Base-by-base conservation (phyloP, 2,888 invertebrate species). In the Baccha elongata region DNA sequence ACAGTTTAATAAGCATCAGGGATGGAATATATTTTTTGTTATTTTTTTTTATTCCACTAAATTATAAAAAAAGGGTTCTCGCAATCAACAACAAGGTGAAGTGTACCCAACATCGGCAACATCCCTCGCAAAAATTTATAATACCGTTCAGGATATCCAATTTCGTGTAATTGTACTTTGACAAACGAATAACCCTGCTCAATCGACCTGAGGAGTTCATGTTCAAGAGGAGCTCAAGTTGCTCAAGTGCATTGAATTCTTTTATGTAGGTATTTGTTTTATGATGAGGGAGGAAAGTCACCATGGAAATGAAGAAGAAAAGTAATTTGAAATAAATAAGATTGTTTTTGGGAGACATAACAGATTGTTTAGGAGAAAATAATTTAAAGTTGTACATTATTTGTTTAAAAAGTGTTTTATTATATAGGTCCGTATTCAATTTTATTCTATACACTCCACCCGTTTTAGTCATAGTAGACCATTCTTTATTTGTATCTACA, bases 141-240 rank as follows among this genome's bases (percentile, higher is more conserved):
- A 65, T 76, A 65, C 50, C 71, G 52, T 60, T 81, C 53, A 76
- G 81, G 81, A 81, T 81, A 81, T 81, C 76, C 76, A 81, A 81
- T 81, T 81, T 81, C 76, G 52, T 55, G 53, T 81, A 81, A 81
- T 81, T 81, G 81, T 76, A 53, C 76, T 76, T 81, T 76, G 81
- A 81, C 76, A 81, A 81, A 67, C 42, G 81, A 76, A 67, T 76
- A 76, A 76, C 81, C 58, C 71, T 67, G 81, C 48, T 69, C 48
- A 81, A 76, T 81, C 76, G 71, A 76, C 60, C 60, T 15, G 48
- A 62, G 67, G 62, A 76, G 58, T 58, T 58, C 64, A 65, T 35
- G 29, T 52, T 15, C 32, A 60, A 67, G 60, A 58, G 48, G 48
- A 69, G 60, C 71, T 76, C 71, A 81, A 76, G 81, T 75, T 69